Percentiles rank a stretch among this genome's conserved stretches.
phyloP scores from a whole-genome alignment of 1,140 invertebrate species.

The Paralvinella palmiformis region DNA sequence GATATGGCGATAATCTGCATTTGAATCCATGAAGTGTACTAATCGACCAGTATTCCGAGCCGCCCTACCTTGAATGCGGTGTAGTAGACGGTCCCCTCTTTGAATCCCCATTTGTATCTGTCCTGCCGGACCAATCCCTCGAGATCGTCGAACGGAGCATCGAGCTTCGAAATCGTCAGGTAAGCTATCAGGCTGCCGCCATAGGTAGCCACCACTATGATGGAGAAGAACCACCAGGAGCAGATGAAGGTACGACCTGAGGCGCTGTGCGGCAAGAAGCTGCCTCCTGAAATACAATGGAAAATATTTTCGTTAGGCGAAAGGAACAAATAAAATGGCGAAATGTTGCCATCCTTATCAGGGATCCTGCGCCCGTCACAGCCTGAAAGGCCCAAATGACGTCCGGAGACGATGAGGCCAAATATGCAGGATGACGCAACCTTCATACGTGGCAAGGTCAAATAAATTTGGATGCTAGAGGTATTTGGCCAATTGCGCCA shows the following conservation, averaged over 20 bases:
- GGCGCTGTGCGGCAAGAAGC: conserved; percentile 21
- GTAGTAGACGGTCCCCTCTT: conserved; percentile 16
- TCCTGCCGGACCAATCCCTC: conserved; percentile 24
- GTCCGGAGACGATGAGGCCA: no score
- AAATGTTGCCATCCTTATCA: no score
- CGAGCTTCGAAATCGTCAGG: conserved; percentile 26
- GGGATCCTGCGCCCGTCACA: no score
- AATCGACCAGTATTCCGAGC: neutral
- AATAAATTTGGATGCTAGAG: no score
- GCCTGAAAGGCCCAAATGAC: no score
- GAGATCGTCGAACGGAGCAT: conserved; percentile 26
- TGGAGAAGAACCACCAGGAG: conserved; percentile 32
- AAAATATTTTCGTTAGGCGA: neutral
- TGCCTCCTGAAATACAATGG: conserved; percentile 21
- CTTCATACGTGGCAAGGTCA: no score
- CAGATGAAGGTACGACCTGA: conserved; percentile 26
- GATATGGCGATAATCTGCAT: no score
- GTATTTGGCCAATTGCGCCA: no score
- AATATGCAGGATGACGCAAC: no score
- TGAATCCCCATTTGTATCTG: conserved; percentile 24
- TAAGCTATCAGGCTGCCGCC: conserved; percentile 34
- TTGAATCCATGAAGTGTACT: neutral
- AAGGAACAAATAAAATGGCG: no score
- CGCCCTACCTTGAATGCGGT: conserved; percentile 7
- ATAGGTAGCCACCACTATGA: conserved; percentile 29